Base-by-base conservation (phyloP, 2,113 vertebrate genomes). In the Pipra filicauda region DNA sequence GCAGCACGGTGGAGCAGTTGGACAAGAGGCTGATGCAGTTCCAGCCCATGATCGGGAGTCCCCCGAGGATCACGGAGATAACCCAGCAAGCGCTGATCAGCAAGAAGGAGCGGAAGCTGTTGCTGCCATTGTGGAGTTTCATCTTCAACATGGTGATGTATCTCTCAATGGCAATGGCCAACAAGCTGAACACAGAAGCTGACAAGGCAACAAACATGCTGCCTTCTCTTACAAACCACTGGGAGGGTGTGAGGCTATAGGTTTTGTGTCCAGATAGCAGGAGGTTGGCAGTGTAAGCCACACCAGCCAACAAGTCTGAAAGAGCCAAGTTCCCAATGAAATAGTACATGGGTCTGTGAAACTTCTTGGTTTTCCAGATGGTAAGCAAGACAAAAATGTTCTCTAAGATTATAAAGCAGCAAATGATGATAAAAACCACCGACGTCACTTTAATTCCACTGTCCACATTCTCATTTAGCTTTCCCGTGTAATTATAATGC, bases 321-420 rank as follows among this genome's bases (percentile, higher is more conserved):
- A 99, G 98, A 31, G 99, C 99, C 97, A 99, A 97, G 96, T 99
- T 99, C 43, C 99, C 99, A n/a, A 99, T 99, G 94, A 99, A 99
- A 96, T 99, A 99, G 97, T 99, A 99, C 99, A 99, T 99, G 85
- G 99, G 99, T 79, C 99, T 98, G 97, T 99, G 99, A 96, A 99
- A 99, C 97, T 99, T 99, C 98, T 99, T 99, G 97, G 99, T 99
- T 96, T 99, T 99, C 99, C 99, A 99, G 88, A 99, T 99, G 77
- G 99, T 99, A 86, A 99, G 97, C 91, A 99, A 97, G 64, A 99
- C 99, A 91, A 99, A 98, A 73, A 99, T 96, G 95, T 99, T 99
- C 97, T 99, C 99, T 28, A 99, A 95, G 92, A 99, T 99, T 97
- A 99, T 99, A 93, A 99, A 99, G 98, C 99, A 99, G 97, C 99